phyloP scores from a whole-genome alignment of 2,797 vertebrate species.

The Morelia viridis region DNA sequence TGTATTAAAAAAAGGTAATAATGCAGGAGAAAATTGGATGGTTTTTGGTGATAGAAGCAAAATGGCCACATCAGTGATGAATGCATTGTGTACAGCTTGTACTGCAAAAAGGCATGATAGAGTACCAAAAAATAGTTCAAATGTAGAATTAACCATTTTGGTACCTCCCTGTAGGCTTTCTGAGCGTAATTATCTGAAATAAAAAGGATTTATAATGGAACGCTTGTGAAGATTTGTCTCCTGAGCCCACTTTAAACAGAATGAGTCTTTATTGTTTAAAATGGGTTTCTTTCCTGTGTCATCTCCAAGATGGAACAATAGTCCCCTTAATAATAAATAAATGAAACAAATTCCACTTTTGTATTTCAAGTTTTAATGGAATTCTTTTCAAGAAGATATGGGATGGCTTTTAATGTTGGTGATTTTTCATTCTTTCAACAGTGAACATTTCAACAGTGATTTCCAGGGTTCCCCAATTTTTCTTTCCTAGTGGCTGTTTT shows the following conservation, averaged over 20 bases:
- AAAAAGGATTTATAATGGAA: not conserved
- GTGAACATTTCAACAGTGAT: not conserved
- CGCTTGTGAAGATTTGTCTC: not conserved
- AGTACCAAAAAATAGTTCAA: slow-evolving; percentile 1
- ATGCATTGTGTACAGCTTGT: slow-evolving; percentile 22
- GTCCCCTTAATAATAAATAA: not conserved
- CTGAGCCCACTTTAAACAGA: not conserved
- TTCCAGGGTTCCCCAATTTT: not conserved
- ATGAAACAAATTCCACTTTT: not conserved
- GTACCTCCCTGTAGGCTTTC: not conserved
- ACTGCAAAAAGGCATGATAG: not conserved
- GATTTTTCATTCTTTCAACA: not conserved
- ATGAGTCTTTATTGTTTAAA: not conserved
- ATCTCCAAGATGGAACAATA: not conserved
- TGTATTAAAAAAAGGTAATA: slow-evolving; percentile 36
- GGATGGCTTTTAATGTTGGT: not conserved
- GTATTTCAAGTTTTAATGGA: not conserved
- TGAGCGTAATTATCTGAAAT: not conserved
- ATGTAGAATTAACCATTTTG: not conserved
- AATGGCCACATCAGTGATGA: slow-evolving; percentile 23
- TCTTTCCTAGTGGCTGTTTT: no score
- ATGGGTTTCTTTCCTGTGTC: not conserved
- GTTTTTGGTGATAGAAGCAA: slow-evolving; percentile 38
- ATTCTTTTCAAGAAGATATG: not conserved
- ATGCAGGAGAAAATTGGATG: slow-evolving; percentile 26